Base-by-base conservation (phyloP, 2,797 vertebrate species). In the Threskiornis aethiopicus region DNA sequence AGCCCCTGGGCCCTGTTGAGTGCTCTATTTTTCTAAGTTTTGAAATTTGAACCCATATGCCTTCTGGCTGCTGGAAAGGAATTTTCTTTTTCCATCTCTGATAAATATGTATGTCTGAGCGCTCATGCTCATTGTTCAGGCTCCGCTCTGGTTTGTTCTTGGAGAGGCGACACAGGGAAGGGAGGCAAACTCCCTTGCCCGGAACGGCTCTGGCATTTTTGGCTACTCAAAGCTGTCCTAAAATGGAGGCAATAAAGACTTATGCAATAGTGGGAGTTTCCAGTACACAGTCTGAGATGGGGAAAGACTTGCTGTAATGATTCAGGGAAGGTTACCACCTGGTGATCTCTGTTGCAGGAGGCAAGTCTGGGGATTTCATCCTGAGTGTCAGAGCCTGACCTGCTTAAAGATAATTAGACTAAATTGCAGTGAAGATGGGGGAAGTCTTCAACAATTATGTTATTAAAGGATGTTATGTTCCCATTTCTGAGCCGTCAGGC, bases 41-140 rank as follows among this genome's bases (percentile, higher is more conserved):
- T 95, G 95, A 83, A 96, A 95, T 92, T 19, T 76, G 92, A 95
- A 86, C 31, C 89, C 78, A 0, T 15, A 4, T 69, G 84, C 87
- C 82, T 93, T 85, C 76, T 78, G 92, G 91, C 87, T 89, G 59
- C 84, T 71, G 76, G 84, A 67, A 81, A 72, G 75, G 91, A 85
- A 84, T 87, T 94, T 87, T 85, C 65, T 73, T 85, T 84, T 83
- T 78, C 89, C 70, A 26, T 58, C 77, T 76, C 88, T 2, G 10
- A 59, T 84, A 58, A 73, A 59, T 76, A 9, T 15, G n/a, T 78
- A 16, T 15, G 13, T 84, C 37, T 66, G 80, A 82, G 55, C 1
- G 0, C 33, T 84, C 29, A 8, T 54, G 70, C 35, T 82, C 9
- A 1, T 28, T 61, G 81, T 31, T 80, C 11, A 4, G 58, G 66